phyloP scores from a whole-genome alignment of 1,140 invertebrate species.

The Pogonomyrmex californicus region DNA sequence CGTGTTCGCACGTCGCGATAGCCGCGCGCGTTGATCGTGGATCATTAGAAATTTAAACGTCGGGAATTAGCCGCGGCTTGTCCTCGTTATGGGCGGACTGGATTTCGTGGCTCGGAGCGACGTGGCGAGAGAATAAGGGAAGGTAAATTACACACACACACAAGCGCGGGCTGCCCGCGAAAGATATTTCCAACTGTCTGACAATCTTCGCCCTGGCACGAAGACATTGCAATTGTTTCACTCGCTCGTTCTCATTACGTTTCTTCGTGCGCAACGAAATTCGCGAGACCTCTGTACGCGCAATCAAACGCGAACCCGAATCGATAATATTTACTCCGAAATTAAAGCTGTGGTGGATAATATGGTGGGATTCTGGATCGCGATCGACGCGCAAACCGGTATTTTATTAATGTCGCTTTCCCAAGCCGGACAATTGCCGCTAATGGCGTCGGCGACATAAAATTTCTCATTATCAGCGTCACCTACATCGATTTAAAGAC shows the following conservation, averaged over 20 bases:
- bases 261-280: neutral
- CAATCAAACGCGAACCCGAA: neutral
- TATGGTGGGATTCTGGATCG: constrained; percentile 29
- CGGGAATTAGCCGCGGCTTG: constrained; percentile 45
- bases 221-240: neutral
- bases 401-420: constrained; percentile 42
- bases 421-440: constrained; percentile 18
- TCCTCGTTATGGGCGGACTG: constrained; percentile 36
- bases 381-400: neutral
- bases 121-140: constrained; percentile 2
- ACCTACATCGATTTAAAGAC: constrained; percentile 10
- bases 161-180: neutral
- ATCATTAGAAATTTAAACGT: constrained; percentile 59
- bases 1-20: constrained; percentile 52
- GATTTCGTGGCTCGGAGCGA: constrained; percentile 34
- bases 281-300: neutral
- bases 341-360: constrained; percentile 3
- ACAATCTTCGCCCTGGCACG: neutral
- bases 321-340: neutral
- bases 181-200: neutral
- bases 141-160: neutral
- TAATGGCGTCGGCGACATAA: constrained; percentile 17
- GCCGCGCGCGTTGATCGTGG: constrained; percentile 29
- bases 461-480: constrained; percentile 52
- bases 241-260: neutral